Evolutionary conservation across 1,140 invertebrate genomes (phyloP).

Genomic region (Drosophila nasuta): DNA sequence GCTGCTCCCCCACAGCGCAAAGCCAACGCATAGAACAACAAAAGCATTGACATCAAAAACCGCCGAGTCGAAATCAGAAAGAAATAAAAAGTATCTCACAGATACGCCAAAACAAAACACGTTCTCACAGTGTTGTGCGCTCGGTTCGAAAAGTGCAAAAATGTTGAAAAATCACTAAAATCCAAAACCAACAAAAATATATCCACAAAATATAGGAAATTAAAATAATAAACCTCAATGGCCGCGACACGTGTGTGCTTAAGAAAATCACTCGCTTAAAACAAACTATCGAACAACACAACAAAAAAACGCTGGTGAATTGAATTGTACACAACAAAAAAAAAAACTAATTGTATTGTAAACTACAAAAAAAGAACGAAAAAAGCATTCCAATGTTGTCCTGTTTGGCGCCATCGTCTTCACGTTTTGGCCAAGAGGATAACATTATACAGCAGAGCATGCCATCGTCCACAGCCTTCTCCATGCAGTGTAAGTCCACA

Average conservation of each 20-base stretch:
- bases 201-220: constrained; percentile 2
- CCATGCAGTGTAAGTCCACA: constrained; percentile 83
- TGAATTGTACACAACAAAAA: constrained; percentile 11
- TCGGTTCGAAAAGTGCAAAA: constrained; percentile 29
- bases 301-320: constrained; percentile 9
- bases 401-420: constrained; percentile 84
- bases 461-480: constrained; percentile 84
- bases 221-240: constrained; percentile 33
- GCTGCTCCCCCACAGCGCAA: constrained; percentile 72
- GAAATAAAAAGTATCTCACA: constrained; percentile 32
- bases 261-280: constrained; percentile 35
- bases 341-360: constrained; percentile 34
- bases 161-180: constrained; percentile 18
- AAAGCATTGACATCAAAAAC: constrained; percentile 34
- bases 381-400: constrained; percentile 85
- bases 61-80: constrained; percentile 38
- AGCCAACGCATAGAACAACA: constrained; percentile 63
- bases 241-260: constrained; percentile 64
- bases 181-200: not conserved
- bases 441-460: constrained; percentile 84
- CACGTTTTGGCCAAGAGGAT: constrained; percentile 85
- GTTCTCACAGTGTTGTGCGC: constrained; percentile 24
- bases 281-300: constrained; percentile 10
- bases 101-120: constrained; percentile 19
- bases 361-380: constrained; percentile 4